These are phyloP conservation scores for Trachythela sp. DNA, from an alignment of 64 coral and sea anemone species.

Conservation along the genomic window DNA sequence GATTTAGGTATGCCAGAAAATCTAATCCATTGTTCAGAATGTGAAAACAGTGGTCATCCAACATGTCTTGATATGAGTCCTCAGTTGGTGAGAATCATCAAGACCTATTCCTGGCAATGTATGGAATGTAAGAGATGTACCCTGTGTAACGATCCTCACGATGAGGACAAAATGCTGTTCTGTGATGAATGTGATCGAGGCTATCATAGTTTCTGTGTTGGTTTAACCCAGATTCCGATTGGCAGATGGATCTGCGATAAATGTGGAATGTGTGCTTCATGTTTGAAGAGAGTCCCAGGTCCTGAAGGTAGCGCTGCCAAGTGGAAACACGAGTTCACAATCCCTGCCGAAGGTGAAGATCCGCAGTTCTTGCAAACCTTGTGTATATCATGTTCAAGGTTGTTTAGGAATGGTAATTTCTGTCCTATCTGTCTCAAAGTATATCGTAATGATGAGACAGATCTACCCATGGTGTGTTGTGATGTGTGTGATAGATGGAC, in stretches of 20 bases:
- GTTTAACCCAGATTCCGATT: constrained; percentile 80
- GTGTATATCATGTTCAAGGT: constrained; percentile 79
- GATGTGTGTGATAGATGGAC: constrained; percentile 93
- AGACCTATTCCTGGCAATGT: constrained; percentile 94
- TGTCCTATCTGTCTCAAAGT: constrained; percentile 98
- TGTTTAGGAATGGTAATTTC: constrained; percentile 92
- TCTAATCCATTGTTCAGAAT: constrained; percentile 95
- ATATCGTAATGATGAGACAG: constrained; percentile 93
- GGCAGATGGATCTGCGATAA: constrained; percentile 95
- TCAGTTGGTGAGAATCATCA: constrained; percentile 78
- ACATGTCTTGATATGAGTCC: constrained; percentile 87
- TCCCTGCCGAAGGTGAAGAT: constrained; percentile 71
- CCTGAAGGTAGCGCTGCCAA: constrained; percentile 63
- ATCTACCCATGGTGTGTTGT: constrained; percentile 97
- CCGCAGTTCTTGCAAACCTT: constrained; percentile 93
- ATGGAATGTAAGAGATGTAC: constrained; percentile 98
- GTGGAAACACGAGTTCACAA: constrained; percentile 99
- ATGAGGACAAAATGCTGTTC: constrained; percentile 98
- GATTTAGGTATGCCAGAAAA: constrained; percentile 44
- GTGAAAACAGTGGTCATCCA: constrained; percentile 96
- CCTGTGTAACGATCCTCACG: constrained; percentile 86
- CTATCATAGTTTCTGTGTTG: constrained; percentile 96
- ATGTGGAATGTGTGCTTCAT: constrained; percentile 96
- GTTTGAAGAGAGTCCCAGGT: constrained; percentile 75
- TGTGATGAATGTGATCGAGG: constrained; percentile 98